phyloP scores from a whole-genome alignment of 2,797 vertebrate genomes.

The Falco cherrug region DNA sequence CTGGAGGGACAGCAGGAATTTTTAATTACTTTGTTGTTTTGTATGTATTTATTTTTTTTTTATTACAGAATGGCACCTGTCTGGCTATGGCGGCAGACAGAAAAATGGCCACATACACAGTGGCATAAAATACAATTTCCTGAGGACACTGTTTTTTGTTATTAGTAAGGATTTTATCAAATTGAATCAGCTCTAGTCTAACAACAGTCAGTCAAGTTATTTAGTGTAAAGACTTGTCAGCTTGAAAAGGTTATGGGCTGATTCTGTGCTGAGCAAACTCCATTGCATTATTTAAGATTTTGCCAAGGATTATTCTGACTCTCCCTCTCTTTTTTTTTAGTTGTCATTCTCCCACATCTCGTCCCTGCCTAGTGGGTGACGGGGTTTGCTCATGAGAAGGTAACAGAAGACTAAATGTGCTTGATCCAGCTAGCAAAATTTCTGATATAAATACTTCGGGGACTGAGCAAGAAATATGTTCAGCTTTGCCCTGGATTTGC shows the following conservation, averaged over 20 bases:
- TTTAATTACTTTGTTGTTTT: neutral
- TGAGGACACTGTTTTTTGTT: neutral
- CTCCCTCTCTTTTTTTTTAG: neutral
- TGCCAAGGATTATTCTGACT: neutral
- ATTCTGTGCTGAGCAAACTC: neutral
- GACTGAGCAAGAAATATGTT: neutral
- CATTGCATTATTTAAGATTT: neutral
- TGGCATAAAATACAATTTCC: neutral
- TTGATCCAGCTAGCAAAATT: neutral
- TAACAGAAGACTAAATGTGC: neutral
- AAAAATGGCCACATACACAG: neutral
- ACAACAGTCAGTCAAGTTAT: neutral
- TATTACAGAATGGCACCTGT: neutral
- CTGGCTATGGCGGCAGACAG: neutral
- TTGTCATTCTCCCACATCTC: neutral
- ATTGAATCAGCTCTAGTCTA: neutral
- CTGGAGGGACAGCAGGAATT: neutral
- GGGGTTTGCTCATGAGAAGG: neutral
- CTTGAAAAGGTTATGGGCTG: neutral
- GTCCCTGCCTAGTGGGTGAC: neutral
- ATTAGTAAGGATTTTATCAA: neutral
- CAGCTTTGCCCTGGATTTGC: neutral
- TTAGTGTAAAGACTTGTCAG: neutral
- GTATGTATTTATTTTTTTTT: neutral
- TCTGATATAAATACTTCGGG: neutral